Percentiles rank a stretch among this genome's conserved stretches.
These are phyloP conservation scores for western clawed frog (Xenopus tropicalis) DNA, from an alignment of 2,113 vertebrate species.

Conservation along the genomic window UCB_Xtro_10.0 CM004443.2:63494001-63494500, in stretches of 20 bases:
- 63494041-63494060: slow-evolving; percentile 24
- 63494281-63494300: not conserved
- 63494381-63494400: too few species aligned
- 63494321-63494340: not conserved
- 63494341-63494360: not conserved
- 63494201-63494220: slow-evolving; percentile 1
- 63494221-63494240: not conserved
- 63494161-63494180: slow-evolving; percentile 26
- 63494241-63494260: not conserved
- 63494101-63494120: slow-evolving; percentile 25
- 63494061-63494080: slow-evolving; percentile 18
- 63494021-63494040: slow-evolving; percentile 37
- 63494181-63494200: slow-evolving; percentile 13
- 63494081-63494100: slow-evolving; percentile 34
- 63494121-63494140: slow-evolving; percentile 27
- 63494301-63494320: not conserved
- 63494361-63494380: too few species aligned
- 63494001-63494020: slow-evolving; percentile 33
- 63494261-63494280: not conserved
- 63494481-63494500: too few species aligned
- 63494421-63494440: too few species aligned
- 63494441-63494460: too few species aligned
- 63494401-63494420: too few species aligned
- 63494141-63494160: slow-evolving; percentile 17
- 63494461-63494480: too few species aligned